Percentiles rank a stretch among this genome's conserved stretches.
phyloP scores from a whole-genome alignment of 2,888 invertebrate species.

The Spisula subtruncata region DNA sequence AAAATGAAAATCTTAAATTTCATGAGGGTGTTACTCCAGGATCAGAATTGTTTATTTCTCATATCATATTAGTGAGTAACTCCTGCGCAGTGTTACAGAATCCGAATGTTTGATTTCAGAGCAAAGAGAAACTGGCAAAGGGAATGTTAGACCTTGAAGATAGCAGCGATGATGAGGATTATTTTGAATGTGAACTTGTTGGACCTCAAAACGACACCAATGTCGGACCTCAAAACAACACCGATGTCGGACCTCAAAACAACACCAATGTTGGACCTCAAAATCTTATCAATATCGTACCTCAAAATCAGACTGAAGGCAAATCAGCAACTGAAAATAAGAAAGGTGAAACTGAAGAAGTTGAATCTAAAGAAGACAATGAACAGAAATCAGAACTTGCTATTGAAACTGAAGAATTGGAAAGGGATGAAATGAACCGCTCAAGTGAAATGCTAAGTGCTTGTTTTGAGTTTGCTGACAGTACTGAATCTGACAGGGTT shows the following conservation, averaged over 20 bases:
- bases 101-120: neutral
- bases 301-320: neutral
- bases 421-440: neutral
- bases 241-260: neutral
- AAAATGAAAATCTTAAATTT: constrained; percentile 7
- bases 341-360: no score
- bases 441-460: neutral
- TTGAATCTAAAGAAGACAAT: neutral
- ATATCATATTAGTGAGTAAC: no score
- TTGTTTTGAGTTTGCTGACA: constrained; percentile 2
- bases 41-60: no score
- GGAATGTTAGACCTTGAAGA: constrained; percentile 50
- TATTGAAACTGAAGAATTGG: neutral
- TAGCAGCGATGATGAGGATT: constrained; percentile 39
- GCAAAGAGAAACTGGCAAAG: neutral
- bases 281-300: neutral
- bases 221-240: neutral
- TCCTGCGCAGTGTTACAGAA: no score
- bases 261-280: no score
- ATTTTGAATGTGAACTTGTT: neutral
- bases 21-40: no score
- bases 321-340: neutral
- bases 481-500: neutral
- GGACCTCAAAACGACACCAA: neutral
- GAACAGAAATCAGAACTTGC: neutral